phyloP scores from a whole-genome alignment of 2,113 vertebrate genomes.

The Chelonoidis abingdonii region DNA sequence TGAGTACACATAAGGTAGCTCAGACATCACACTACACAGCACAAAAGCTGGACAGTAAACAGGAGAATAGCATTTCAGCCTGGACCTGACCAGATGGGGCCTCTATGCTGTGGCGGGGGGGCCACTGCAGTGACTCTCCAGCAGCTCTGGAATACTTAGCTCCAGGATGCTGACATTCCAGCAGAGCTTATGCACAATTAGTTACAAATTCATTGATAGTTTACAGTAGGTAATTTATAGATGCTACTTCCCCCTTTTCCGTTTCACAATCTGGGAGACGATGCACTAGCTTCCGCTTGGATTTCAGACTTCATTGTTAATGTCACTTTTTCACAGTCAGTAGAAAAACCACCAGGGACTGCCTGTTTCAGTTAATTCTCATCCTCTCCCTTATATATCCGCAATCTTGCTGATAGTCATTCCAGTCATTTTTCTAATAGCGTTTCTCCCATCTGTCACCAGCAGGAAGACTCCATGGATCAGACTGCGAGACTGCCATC shows the following conservation, averaged over 20 bases:
- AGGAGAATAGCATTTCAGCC: rapidly evolving
- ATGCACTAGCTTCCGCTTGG: not conserved
- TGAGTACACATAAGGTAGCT: not conserved
- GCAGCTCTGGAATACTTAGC: not conserved
- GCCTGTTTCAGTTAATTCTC: rapidly evolving
- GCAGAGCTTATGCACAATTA: not conserved
- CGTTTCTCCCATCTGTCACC: not conserved
- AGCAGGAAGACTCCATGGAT: not conserved
- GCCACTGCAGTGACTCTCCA: rapidly evolving
- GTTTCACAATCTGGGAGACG: not conserved
- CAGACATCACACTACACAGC: rapidly evolving
- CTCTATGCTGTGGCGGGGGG: not conserved
- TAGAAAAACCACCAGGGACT: rapidly evolving
- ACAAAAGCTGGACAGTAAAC: rapidly evolving
- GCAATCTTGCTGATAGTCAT: not conserved
- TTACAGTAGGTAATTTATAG: not conserved
- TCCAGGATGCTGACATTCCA: rapidly evolving
- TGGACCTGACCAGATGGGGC: rapidly evolving
- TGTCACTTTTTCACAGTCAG: not conserved
- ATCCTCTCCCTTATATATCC: not conserved
- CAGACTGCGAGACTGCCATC: not conserved
- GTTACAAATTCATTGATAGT: not conserved
- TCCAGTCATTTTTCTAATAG: not conserved
- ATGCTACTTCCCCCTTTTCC: not conserved
- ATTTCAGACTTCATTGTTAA: not conserved